Conservation (phyloP, 1,140 invertebrate species). For the Drosophila biarmipes region DNA sequence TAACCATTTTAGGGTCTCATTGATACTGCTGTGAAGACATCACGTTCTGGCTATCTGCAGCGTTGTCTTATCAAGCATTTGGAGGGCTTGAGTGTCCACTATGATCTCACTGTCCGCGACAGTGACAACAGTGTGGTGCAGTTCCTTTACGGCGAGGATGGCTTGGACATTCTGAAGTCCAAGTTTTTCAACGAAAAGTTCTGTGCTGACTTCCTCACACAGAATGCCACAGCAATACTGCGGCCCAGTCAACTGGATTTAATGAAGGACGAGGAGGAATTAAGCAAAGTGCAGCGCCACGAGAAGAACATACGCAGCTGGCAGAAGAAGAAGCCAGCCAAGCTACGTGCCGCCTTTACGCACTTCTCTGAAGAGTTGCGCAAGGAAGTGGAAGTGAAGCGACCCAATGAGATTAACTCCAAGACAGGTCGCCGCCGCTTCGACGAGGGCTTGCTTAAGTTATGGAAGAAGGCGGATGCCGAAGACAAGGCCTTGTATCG, state of each 20-base stretch:
- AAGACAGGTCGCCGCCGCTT: constrained; percentile 75
- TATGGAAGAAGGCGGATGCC: constrained; percentile 87
- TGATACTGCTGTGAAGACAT: constrained; percentile 96
- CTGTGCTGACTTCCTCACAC: constrained; percentile 90
- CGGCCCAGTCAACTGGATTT: constrained; percentile 57
- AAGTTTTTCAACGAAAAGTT: constrained; percentile 93
- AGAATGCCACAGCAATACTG: constrained; percentile 90
- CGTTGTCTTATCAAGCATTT: constrained; percentile 99
- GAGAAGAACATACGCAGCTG: constrained; percentile 87
- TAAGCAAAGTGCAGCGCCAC: constrained; percentile 87
- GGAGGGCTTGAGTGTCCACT: constrained; percentile 95
- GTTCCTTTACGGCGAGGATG: constrained; percentile 99
- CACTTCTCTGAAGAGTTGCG: constrained; percentile 79
- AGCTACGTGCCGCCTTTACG: constrained; percentile 65
- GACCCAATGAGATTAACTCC: constrained; percentile 69
- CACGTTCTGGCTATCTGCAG: constrained; percentile 98
- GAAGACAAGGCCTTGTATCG: constrained; percentile 86
- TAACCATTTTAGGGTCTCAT: constrained; percentile 87
- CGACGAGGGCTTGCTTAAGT: constrained; percentile 86
- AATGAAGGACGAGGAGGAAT: constrained; percentile 85
- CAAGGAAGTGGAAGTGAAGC: constrained; percentile 72
- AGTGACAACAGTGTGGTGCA: constrained; percentile 97
- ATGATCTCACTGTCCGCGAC: constrained; percentile 98
- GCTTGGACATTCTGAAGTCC: constrained; percentile 95
- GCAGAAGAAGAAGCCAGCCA: constrained; percentile 86